phyloP scores from a whole-genome alignment of 30 jellyfish, hydroid and myxozoan species.

The Sanderia malayensis region DNA sequence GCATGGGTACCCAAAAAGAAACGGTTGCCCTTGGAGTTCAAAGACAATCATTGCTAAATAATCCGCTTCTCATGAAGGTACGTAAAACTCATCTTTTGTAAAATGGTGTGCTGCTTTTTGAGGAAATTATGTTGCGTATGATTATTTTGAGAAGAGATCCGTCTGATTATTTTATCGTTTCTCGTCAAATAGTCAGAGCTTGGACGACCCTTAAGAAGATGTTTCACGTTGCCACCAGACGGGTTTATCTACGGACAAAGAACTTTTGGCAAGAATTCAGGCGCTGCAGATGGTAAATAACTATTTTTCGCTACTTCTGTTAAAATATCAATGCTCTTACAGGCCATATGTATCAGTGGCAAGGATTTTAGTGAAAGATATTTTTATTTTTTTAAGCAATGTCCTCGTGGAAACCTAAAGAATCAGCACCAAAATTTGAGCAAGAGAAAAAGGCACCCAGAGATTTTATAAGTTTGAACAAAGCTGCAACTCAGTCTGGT shows the following conservation, averaged over 20 bases:
- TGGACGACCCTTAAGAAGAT: slow-evolving; percentile 86
- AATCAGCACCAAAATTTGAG: background rate
- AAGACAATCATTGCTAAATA: slow-evolving; percentile 46
- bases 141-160: too few relatives aligned
- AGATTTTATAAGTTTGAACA: slow-evolving; percentile 77
- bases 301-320: too few relatives aligned
- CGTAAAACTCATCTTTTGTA: too few relatives aligned
- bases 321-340: too few relatives aligned
- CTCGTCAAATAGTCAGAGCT: slow-evolving; percentile 72
- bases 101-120: too few relatives aligned
- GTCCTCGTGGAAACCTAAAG: slow-evolving; percentile 56
- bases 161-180: background rate
- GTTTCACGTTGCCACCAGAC: slow-evolving; percentile 88
- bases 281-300: slow-evolving; percentile 96
- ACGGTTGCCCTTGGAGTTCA: slow-evolving; percentile 41
- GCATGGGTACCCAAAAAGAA: slow-evolving; percentile 42
- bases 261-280: slow-evolving; percentile 64
- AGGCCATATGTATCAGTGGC: too few relatives aligned
- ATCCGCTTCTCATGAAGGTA: slow-evolving; percentile 67
- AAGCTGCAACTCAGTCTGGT: slow-evolving; percentile 96
- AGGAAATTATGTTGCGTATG: too few relatives aligned
- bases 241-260: slow-evolving; percentile 83
- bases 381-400: slow-evolving; percentile 31
- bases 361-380: too few relatives aligned
- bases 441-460: slow-evolving; percentile 44